These are phyloP conservation scores for Catharus ustulatus DNA, from an alignment of 2,797 vertebrate genomes.

Conservation along the genomic window DNA sequence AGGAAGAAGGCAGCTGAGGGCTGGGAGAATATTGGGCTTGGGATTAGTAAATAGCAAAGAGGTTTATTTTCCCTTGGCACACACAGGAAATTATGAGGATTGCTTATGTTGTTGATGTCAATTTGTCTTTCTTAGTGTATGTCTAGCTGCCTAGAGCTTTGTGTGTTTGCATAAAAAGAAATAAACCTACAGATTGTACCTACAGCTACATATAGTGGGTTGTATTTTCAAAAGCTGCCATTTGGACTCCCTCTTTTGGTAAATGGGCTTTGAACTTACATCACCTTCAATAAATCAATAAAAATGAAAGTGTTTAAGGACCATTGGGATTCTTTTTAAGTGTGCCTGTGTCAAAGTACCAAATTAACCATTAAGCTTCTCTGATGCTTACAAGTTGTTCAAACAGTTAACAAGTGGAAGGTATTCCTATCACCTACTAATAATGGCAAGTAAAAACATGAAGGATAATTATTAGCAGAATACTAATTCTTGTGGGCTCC, in stretches of 20 bases:
- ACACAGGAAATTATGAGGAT: conserved; percentile 38
- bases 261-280: neutral
- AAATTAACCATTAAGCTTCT: neutral
- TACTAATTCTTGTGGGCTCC: neutral
- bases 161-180: neutral
- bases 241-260: neutral
- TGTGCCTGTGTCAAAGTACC: neutral
- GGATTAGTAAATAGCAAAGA: conserved; percentile 22
- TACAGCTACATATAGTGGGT: neutral
- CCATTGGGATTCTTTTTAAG: neutral
- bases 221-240: neutral
- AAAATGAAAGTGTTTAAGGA: neutral
- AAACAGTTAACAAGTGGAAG: neutral
- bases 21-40: neutral
- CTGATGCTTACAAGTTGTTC: neutral
- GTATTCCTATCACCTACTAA: neutral
- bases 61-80: conserved; percentile 19
- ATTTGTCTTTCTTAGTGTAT: conserved; percentile 11
- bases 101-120: neutral
- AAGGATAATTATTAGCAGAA: neutral
- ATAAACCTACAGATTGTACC: neutral
- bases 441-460: neutral
- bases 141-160: neutral
- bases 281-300: neutral
- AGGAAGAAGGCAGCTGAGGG: neutral